These are phyloP conservation scores for Nasonovia ribisnigri DNA, from an alignment of 2,888 invertebrate species.

Conservation along the genomic window DNA sequence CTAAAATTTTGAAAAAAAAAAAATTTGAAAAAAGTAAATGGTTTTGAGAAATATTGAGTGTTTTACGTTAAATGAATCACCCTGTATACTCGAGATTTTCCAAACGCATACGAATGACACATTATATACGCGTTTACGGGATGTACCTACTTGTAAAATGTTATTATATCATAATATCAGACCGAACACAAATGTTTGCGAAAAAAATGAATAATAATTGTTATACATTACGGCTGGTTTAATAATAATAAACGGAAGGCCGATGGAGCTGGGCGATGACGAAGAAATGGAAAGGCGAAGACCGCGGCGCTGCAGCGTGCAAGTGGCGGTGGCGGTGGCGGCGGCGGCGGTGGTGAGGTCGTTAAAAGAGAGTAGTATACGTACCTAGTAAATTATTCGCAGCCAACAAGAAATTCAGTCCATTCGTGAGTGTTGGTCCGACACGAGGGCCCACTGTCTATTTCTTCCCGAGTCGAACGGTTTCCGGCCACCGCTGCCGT, in stretches of 20 bases:
- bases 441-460: slow-evolving; percentile 58
- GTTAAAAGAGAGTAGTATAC: slow-evolving; percentile 59
- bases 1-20: too few species aligned
- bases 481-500: not conserved
- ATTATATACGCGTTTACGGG: not conserved
- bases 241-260: slow-evolving; percentile 30
- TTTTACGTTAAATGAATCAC: too few species aligned
- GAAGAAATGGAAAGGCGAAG: slow-evolving; percentile 62
- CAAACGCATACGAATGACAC: not conserved
- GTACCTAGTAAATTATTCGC: slow-evolving; percentile 44
- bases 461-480: slow-evolving; percentile 44
- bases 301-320: slow-evolving; percentile 47
- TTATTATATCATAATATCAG: not conserved
- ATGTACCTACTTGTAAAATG: not conserved
- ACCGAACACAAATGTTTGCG: not conserved
- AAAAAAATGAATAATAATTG: slow-evolving; percentile 12
- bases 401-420: slow-evolving; percentile 61
- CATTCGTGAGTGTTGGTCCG: slow-evolving; percentile 64
- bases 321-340: slow-evolving; percentile 9
- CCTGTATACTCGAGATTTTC: not conserved
- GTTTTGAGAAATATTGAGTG: too few species aligned
- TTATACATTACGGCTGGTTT: not conserved
- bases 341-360: slow-evolving; percentile 56
- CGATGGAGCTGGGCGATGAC: slow-evolving; percentile 29
- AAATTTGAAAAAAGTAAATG: too few species aligned